Conservation (phyloP, 2,113 vertebrate genomes). For the Herpailurus yagouaroundi region DNA sequence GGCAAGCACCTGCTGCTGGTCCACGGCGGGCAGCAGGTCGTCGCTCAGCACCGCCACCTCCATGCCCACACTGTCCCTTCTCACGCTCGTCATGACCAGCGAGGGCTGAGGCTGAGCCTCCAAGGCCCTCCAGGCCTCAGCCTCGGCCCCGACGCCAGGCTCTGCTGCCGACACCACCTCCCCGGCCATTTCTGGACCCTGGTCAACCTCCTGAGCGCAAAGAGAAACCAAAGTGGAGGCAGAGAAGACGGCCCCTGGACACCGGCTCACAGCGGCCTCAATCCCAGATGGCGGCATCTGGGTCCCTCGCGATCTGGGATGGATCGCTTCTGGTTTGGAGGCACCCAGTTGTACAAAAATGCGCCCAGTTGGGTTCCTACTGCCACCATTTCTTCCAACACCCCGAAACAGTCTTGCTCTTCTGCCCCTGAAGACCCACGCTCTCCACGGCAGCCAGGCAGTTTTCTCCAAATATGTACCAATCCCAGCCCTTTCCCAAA, state of each 20-base stretch:
- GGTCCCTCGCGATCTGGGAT: fast-evolving
- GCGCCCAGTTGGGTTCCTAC: not conserved
- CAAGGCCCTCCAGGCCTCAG: constrained; percentile 59
- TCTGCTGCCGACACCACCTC: not conserved
- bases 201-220: constrained; percentile 38
- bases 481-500: not conserved
- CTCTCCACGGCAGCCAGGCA: not conserved
- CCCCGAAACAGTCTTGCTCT: not conserved
- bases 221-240: not conserved
- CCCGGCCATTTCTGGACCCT: not conserved
- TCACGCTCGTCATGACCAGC: fast-evolving
- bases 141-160: not conserved
- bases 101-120: not conserved
- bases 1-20: constrained; percentile 90
- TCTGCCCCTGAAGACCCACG: too few relatives aligned
- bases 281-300: fast-evolving
- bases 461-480: not conserved
- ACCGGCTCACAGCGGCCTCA: fast-evolving
- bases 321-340: not conserved
- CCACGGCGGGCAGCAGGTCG: constrained; percentile 70
- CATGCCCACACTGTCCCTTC: constrained; percentile 25
- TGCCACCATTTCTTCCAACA: not conserved
- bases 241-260: fast-evolving
- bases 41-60: not conserved
- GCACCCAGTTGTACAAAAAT: not conserved